Base-by-base conservation (phyloP, 2,888 invertebrate genomes). In the Drosophila macrospina region DNA sequence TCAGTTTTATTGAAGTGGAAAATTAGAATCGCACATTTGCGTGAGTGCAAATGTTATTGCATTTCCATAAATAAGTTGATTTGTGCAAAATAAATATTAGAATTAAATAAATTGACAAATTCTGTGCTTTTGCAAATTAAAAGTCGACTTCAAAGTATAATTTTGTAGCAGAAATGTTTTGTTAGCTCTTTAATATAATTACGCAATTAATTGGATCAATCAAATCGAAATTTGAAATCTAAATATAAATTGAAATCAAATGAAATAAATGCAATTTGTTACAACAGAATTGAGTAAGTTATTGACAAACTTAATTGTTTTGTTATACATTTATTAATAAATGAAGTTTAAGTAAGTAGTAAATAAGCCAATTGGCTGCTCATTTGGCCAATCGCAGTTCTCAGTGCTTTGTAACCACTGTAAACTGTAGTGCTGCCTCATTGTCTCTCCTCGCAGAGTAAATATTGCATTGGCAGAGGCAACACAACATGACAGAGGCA, bases 1-100 rank as follows among this genome's bases (percentile, higher is more conserved):
- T 36, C 15, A 13, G 15, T 16, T 52, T 26, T 57, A 65, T 34
- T 59, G 60, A 41, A 39, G 37, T 37, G 64, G 42, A 55, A 73
- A 72, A 69, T 69, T 60, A 65, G 32, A 59, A 28, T 39, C 30
- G 51, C 28, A 48, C 45, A n/a, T 39, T 15, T 32, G 11, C 8
- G 32, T 10, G 10, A 32, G 32, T 8, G 4, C 1, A 32, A 10
- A 32, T 8, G 10, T 10, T 8, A n/a, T 1, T 32, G 10, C 8
- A 10, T 32, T 10, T 10, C 11, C 2, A 10, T 10, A 32, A 4
- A 30, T 8, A 30, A 2, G 3, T 30, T 30, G 10, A 20, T 32
- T 32, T 48, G 48, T 20, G 8, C 7, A 24, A 24, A 13, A 34
- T 50, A 34, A 13, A 2, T 8, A 10, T 16, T 16, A 1, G 10